phyloP scores from a whole-genome alignment of 1,140 invertebrate species.

The Drosophila neocordata region DNA sequence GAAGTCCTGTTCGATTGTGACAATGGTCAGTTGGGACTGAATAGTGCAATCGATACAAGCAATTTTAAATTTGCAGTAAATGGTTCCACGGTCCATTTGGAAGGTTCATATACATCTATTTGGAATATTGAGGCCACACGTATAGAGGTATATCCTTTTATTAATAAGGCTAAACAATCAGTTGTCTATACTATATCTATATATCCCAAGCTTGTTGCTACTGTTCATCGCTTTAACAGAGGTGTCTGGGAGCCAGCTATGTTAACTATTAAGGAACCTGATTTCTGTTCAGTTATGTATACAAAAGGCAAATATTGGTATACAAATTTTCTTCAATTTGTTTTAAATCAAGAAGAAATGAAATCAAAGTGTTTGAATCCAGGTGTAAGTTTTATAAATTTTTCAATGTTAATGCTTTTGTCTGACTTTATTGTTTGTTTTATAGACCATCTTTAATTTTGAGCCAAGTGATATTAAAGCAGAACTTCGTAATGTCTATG shows the following conservation, averaged over 20 bases:
- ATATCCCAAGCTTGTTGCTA: neutral
- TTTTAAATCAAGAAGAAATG: neutral
- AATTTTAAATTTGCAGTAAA: neutral
- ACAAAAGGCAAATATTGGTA: constrained; percentile 1
- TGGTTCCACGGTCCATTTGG: neutral
- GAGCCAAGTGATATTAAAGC: neutral
- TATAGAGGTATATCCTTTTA: neutral
- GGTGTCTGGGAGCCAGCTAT: neutral
- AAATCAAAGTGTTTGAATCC: neutral
- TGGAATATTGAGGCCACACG: neutral
- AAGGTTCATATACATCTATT: neutral
- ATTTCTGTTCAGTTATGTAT: neutral
- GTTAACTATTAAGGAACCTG: neutral
- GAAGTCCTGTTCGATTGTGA: neutral
- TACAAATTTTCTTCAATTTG: neutral
- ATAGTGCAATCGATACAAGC: neutral
- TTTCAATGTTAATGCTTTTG: too few relatives aligned
- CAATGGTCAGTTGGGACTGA: neutral
- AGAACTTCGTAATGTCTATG: neutral
- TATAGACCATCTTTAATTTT: neutral
- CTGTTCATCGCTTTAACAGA: neutral
- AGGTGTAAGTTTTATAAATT: neutral
- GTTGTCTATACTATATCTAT: too few relatives aligned
- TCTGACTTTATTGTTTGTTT: neutral
- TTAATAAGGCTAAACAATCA: too few relatives aligned